Base-by-base conservation (phyloP, 2,888 invertebrate genomes). In the Nysson spinosus region DNA sequence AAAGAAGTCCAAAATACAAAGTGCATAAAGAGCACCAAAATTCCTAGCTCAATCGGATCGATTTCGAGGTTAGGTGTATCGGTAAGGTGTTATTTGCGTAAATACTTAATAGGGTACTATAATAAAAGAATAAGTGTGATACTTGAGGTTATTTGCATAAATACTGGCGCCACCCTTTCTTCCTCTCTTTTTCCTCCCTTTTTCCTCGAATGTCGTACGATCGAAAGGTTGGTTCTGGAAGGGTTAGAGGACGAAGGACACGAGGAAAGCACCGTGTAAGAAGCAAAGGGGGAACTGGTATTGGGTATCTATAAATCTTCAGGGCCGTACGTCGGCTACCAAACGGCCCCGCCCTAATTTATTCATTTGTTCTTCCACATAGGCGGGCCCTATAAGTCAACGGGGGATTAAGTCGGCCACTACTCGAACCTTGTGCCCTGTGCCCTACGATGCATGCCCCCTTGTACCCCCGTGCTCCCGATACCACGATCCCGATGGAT, bases 261-360 rank as follows among this genome's bases (percentile, higher is more conserved):
- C 24, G 12, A 34, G 19, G 35, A 28, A 39, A 62, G 56, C 50
- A 46, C 26, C 58, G 42, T 62, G 65, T 69, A 73, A 68, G 65
- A 65, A 55, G 55, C 52, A 55, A n/a, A n/a, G 46, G 64, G 57
- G 57, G 64, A 73, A 72, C 71, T 72, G 72, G 72, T 74, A 81
- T 74, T 68, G 73, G 65, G 74, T 77, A 74, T 77, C 78, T 68
- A 83, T 82, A 83, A 83, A 83, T 83, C 81, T 78, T 79, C 61
- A 74, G 75, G 74, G 73, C 69, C 72, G 77, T 75, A 74, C 69
- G 67, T 72, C 73, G 76, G 80, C 83, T 81, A 82, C 83, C 80
- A 83, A 78, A 75, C 82, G 73, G 77, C 83, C 82, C 83, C 84
- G 84, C 84, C 83, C 83, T 83, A 83, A 83, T 83, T 83, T 83